phyloP scores from a whole-genome alignment of 2,797 vertebrate species.

The Molossus molossus region DNA sequence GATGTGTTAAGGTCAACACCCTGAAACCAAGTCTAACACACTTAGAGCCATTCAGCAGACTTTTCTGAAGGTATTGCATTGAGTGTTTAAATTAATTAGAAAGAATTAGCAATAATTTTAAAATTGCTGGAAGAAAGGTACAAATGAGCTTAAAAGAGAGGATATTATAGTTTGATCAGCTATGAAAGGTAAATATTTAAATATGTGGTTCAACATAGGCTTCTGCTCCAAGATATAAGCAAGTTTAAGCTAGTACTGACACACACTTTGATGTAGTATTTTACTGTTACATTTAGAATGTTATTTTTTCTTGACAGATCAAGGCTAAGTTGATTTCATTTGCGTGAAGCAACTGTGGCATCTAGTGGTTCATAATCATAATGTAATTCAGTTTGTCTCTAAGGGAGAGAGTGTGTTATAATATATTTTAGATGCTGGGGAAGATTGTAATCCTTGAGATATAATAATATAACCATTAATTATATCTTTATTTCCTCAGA shows the following conservation, averaged over 20 bases:
- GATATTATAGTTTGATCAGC: neutral
- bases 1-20: neutral
- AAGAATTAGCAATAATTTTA: slow-evolving; percentile 17
- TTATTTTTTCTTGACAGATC: slow-evolving; percentile 53
- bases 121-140: slow-evolving; percentile 42
- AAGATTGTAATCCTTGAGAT: neutral
- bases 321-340: slow-evolving; percentile 25
- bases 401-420: neutral
- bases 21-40: neutral
- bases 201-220: neutral
- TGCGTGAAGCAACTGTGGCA: slow-evolving; percentile 85
- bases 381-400: neutral
- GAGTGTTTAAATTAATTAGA: neutral
- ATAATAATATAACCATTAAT: neutral
- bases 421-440: neutral
- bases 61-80: neutral
- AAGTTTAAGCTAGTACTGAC: neutral
- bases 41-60: neutral
- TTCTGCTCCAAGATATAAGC: neutral
- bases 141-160: neutral
- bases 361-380: slow-evolving; percentile 82
- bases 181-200: slow-evolving; percentile 39
- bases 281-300: slow-evolving; percentile 9
- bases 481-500: slow-evolving; percentile 49
- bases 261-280: neutral